Evolutionary conservation across 2,888 invertebrate genomes (phyloP).

Genomic region (Phalera bucephala): DNA sequence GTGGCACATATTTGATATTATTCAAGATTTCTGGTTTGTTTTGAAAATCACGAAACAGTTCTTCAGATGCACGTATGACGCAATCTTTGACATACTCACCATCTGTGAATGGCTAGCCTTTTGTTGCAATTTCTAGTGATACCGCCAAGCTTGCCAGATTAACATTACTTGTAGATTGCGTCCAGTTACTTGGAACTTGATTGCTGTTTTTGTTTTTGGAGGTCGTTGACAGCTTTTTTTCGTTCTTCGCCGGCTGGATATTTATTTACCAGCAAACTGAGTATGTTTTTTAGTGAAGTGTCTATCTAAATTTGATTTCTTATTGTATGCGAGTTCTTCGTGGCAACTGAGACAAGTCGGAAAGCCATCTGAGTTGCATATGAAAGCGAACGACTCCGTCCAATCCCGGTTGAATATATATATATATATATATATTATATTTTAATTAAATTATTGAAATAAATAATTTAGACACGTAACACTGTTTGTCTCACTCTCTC

Average conservation of each 20-base stretch:
- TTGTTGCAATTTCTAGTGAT: slow-evolving; percentile 12
- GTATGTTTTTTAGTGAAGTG: slow-evolving; percentile 16
- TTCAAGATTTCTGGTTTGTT: slow-evolving; percentile 20
- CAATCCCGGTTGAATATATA: no score
- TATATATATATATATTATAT: no score
- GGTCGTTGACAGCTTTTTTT: slow-evolving; percentile 19
- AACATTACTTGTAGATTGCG: slow-evolving; percentile 20
- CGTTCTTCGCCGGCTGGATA: slow-evolving; percentile 14
- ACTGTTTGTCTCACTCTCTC: no score
- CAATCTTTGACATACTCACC: slow-evolving; percentile 25
- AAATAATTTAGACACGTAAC: no score
- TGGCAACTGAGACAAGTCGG: not conserved
- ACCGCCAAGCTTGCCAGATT: slow-evolving; percentile 10
- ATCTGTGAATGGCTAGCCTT: slow-evolving; percentile 23
- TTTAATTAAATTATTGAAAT: no score
- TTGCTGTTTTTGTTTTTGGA: slow-evolving; percentile 13
- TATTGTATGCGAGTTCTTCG: slow-evolving; percentile 19
- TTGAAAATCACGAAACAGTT: slow-evolving; percentile 39
- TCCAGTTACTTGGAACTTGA: slow-evolving; percentile 31
- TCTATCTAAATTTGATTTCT: slow-evolving; percentile 23
- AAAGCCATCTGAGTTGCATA: not conserved
- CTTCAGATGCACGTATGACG: slow-evolving; percentile 30
- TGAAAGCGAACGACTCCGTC: no score
- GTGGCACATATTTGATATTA: slow-evolving; percentile 1
- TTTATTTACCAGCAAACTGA: slow-evolving; percentile 23